Conservation (phyloP, 2,888 invertebrate genomes). For the Boloria euphrosyne region DNA sequence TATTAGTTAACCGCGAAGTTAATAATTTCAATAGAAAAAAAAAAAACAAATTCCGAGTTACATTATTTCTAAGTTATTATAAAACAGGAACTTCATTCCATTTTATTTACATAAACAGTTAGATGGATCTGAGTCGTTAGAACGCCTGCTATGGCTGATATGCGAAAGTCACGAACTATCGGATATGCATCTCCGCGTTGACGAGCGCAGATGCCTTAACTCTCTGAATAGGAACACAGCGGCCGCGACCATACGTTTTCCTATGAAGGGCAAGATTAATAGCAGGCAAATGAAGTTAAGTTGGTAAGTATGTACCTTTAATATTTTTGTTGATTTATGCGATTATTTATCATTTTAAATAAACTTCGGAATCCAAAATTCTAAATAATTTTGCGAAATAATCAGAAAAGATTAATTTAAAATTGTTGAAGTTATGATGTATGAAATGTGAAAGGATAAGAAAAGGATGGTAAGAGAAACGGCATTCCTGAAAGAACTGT, state of each 20-base stretch:
- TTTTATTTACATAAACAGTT: conserved; percentile 63
- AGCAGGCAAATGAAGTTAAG: conserved; percentile 89
- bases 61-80: no score
- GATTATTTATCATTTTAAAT: no score
- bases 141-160: conserved; percentile 79
- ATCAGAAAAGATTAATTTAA: no score
- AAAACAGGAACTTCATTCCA: background rate
- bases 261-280: conserved; percentile 87
- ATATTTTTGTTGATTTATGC: background rate
- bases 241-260: conserved; percentile 83
- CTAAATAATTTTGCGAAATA: no score
- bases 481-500: no score
- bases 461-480: no score
- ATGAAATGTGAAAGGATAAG: no score
- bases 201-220: conserved; percentile 87
- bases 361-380: no score
- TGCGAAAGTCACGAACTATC: conserved; percentile 86
- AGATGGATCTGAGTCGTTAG: conserved; percentile 81
- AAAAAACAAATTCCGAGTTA: no score
- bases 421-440: no score
- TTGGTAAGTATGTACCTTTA: conserved; percentile 74
- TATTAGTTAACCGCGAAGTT: background rate
- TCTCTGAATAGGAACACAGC: conserved; percentile 84
- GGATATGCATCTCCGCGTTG: conserved; percentile 85
- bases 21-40: background rate